These are phyloP conservation scores for Martes flavigula DNA, from an alignment of 2,797 vertebrate genomes.

Conservation along the genomic window DNA sequence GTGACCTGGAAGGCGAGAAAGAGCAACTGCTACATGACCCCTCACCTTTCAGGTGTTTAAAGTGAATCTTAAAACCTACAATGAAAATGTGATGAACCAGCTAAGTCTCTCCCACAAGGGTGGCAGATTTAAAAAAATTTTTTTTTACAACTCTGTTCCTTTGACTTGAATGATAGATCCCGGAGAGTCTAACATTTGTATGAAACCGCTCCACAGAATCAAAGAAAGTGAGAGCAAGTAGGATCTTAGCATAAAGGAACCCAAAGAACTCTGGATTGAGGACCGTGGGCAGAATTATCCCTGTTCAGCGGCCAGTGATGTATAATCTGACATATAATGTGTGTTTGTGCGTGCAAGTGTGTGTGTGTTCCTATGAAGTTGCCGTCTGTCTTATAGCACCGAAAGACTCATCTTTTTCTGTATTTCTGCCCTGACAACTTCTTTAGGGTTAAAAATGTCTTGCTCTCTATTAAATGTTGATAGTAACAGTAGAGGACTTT, in stretches of 20 bases:
- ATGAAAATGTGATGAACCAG: not conserved
- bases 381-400: not conserved
- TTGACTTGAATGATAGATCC: not conserved
- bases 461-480: not conserved
- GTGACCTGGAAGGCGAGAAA: not conserved
- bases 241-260: not conserved
- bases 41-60: not conserved
- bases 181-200: not conserved
- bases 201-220: not conserved
- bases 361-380: not conserved
- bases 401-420: not conserved
- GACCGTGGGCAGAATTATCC: not conserved
- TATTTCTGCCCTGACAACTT: not conserved
- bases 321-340: not conserved
- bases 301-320: not conserved
- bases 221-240: not conserved
- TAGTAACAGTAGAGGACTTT: not conserved
- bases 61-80: not conserved
- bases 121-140: not conserved
- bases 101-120: not conserved
- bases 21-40: not conserved
- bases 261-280: not conserved
- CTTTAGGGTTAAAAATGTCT: not conserved
- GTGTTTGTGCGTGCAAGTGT: fast-evolving
- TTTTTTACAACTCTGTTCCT: not conserved